Evolutionary conservation across 2,113 vertebrate genomes (phyloP), one percentile per base, ranked within the genome.

Genomic region (Anolis sagrei): DNA sequence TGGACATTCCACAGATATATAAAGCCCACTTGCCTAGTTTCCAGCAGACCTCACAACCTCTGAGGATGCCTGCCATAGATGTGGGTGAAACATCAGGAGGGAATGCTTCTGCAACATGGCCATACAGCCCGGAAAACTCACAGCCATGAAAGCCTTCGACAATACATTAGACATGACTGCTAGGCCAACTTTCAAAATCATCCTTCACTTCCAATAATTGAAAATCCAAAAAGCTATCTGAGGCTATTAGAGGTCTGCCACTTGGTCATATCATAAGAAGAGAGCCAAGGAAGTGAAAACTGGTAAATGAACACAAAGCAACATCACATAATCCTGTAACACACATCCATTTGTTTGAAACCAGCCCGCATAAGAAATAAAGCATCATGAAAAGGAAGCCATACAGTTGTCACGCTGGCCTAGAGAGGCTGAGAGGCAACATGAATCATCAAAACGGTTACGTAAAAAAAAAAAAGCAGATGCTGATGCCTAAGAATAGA

Each of bases 361-460:
- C 3, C 2, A 5, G 75, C 14, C 19, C 27, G 3, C 10, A 1
- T 27, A 11, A 39, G 51, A 77, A 77, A 19, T n/a, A n/a, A 58
- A 77, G 32, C 32, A 16, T 58, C 34, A 16, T 58, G 19, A 7
- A 77, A 77, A 77, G n/a, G 49, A 77, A 76, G 44, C 34, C n/a
- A 32, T 13, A 21, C 6, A 36, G 39, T 44, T 19, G 10, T 10
- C 9, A 8, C 58, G 48, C 48, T 66, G 66, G 29, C 36, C 19
- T 72, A 14, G 23, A 36, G 25, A 18, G 32, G 7, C 48, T 54
- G 49, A 36, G 70, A 81, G 64, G 44, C n/a, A 32, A 48, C 27
- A 72, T 18, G 23, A 58, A 72, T 73, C 69, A 73, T n/a, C 39
- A 66, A 82, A 82, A 72, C 58, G 69, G 32, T 48, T 81, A 81